These are phyloP conservation scores for Drosophila navojoa DNA, from an alignment of 1,140 invertebrate species.

Conservation along the genomic window DNA sequence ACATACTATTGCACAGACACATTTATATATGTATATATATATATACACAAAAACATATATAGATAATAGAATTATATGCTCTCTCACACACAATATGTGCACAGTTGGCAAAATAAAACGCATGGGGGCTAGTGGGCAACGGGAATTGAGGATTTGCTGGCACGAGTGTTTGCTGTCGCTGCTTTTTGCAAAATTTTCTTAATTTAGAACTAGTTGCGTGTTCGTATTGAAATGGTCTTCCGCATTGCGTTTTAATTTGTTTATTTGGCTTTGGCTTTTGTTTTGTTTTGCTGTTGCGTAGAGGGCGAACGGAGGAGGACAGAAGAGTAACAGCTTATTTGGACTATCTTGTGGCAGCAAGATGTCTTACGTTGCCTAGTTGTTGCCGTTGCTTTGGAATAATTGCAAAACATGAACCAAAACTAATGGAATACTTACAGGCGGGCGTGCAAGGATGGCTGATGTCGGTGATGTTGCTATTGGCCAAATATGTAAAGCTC, in stretches of 20 bases:
- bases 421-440: slow-evolving; percentile 46
- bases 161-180: neutral
- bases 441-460: slow-evolving; percentile 30
- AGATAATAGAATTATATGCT: neutral
- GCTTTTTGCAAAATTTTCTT: slow-evolving; percentile 19
- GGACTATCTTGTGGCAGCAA: slow-evolving; percentile 18
- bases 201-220: slow-evolving; percentile 34
- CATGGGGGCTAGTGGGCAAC: neutral
- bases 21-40: neutral
- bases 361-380: slow-evolving; percentile 1
- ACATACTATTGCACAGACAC: slow-evolving; percentile 1
- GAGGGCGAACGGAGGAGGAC: neutral
- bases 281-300: neutral
- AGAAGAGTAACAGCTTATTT: slow-evolving; percentile 14
- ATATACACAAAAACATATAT: neutral
- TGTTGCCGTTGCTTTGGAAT: neutral
- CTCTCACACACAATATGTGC: slow-evolving; percentile 1
- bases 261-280: neutral
- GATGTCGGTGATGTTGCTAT: slow-evolving; percentile 21
- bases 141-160: neutral
- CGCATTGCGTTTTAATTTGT: slow-evolving; percentile 23
- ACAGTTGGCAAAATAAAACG: slow-evolving; percentile 21
- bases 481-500: neutral
- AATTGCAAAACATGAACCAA: neutral
- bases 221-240: slow-evolving; percentile 25